Evolutionary conservation across 2,113 vertebrate genomes (phyloP).

Genomic region (Istiophorus platypterus): DNA sequence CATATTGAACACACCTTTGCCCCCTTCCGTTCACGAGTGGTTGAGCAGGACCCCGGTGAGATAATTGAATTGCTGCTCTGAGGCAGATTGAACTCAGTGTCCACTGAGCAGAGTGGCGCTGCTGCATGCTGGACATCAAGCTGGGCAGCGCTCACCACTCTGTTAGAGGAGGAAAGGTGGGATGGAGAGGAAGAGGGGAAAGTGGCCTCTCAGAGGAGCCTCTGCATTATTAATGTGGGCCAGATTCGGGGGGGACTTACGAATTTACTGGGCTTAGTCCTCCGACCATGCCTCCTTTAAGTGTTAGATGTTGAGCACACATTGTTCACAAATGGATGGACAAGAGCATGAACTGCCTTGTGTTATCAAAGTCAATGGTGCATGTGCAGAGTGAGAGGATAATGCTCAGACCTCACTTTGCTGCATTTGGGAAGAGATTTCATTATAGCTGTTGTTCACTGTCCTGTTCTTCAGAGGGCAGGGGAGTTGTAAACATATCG

Average conservation of each 20-base stretch:
- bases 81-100: slow-evolving; percentile 88
- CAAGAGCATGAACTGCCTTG: slow-evolving; percentile 16
- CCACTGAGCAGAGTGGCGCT: slow-evolving; percentile 73
- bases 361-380: slow-evolving; percentile 24
- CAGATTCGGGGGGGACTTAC: slow-evolving; percentile 86
- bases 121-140: slow-evolving; percentile 77
- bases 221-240: slow-evolving; percentile 92
- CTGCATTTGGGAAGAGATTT: slow-evolving; percentile 39
- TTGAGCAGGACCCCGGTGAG: slow-evolving; percentile 77
- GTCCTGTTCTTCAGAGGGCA: slow-evolving; percentile 36
- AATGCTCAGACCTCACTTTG: slow-evolving; percentile 28
- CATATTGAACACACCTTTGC: slow-evolving; percentile 63
- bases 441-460: slow-evolving; percentile 39
- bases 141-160: slow-evolving; percentile 80
- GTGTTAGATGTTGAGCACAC: slow-evolving; percentile 52
- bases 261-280: slow-evolving; percentile 73
- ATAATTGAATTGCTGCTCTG: slow-evolving; percentile 86
- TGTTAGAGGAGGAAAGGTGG: slow-evolving; percentile 65
- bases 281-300: slow-evolving; percentile 74
- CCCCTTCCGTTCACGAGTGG: slow-evolving; percentile 73
- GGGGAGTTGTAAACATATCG: slow-evolving; percentile 37
- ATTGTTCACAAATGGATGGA: slow-evolving; percentile 42
- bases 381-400: slow-evolving; percentile 15
- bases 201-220: slow-evolving; percentile 70
- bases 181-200: slow-evolving; percentile 67